Conservation (phyloP, 2,888 invertebrate species). For the Microdon myrmicae region DNA sequence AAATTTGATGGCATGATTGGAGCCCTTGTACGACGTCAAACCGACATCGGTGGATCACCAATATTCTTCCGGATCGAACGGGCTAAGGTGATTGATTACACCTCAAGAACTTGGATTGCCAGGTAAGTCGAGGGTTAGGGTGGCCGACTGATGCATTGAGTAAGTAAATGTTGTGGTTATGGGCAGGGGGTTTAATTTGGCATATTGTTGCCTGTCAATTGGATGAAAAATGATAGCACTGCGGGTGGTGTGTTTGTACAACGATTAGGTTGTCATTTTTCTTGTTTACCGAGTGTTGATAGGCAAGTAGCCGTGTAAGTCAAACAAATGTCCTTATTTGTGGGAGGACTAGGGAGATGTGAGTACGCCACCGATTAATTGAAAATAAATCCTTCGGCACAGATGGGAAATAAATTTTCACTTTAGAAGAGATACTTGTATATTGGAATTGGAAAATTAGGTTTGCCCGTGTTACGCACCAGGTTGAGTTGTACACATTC, state of each 20-base stretch:
- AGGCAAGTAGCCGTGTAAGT: conserved; percentile 14
- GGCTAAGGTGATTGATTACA: conserved; percentile 70
- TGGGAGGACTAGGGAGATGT: conserved; percentile 5
- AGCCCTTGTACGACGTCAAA: conserved; percentile 69
- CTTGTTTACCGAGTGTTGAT: conserved; percentile 52
- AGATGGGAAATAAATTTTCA: conserved; percentile 51
- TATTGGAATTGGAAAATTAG: conserved; percentile 40
- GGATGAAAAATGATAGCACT: conserved; percentile 55
- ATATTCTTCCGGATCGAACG: conserved; percentile 75
- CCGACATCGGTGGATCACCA: conserved; percentile 77
- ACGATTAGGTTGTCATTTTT: conserved; percentile 55
- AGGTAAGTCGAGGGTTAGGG: conserved; percentile 65
- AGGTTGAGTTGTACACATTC: no score
- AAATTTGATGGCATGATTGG: conserved; percentile 75
- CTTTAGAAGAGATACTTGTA: conserved; percentile 46
- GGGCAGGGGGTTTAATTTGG: conserved; percentile 53
- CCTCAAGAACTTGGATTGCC: conserved; percentile 72
- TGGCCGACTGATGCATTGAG: conserved; percentile 5
- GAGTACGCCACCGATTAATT: conserved; percentile 40
- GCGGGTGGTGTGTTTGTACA: conserved; percentile 30
- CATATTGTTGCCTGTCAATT: conserved; percentile 57
- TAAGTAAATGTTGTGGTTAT: conserved; percentile 33
- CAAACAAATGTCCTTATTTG: conserved; percentile 22
- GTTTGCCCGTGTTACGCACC: no score
- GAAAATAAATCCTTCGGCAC: conserved; percentile 46